Conservation (phyloP, 2,888 invertebrate genomes). For the Drosophila nigritarsus region DNA sequence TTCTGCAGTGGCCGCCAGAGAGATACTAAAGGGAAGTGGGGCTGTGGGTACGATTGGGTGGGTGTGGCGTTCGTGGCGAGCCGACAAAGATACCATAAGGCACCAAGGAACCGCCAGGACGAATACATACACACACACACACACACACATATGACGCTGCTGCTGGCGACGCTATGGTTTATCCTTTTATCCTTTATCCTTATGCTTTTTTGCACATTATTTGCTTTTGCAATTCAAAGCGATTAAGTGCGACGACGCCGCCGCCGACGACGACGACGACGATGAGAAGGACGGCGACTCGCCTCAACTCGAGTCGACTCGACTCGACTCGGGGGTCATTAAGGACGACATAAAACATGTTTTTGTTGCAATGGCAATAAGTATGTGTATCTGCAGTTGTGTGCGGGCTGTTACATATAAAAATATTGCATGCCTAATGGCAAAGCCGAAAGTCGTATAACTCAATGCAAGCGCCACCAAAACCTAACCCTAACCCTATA, state of each 20-base stretch:
- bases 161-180: conserved; percentile 75
- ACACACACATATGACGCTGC: conserved; percentile 27
- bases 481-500: not conserved
- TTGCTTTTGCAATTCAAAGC: conserved; percentile 82
- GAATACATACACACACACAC: conserved; percentile 30
- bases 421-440: conserved; percentile 79
- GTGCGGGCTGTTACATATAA: conserved; percentile 46
- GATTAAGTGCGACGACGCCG: conserved; percentile 72
- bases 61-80: conserved; percentile 48
- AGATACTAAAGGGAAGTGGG: conserved; percentile 12
- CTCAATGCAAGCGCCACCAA: conserved; percentile 55
- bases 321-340: conserved; percentile 73
- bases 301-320: conserved; percentile 26
- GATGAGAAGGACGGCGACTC: conserved; percentile 34
- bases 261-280: conserved; percentile 24
- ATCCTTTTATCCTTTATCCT: conserved; percentile 74
- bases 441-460: conserved; percentile 66
- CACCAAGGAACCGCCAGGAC: conserved; percentile 69
- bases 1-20: conserved; percentile 73
- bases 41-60: conserved; percentile 19
- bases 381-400: conserved; percentile 43
- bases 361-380: conserved; percentile 74
- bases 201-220: conserved; percentile 80
- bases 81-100: conserved; percentile 69
- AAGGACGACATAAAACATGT: conserved; percentile 79